Conservation (phyloP, 2,113 vertebrate genomes). For the Cryptomyrus ogoouensis region DNA sequence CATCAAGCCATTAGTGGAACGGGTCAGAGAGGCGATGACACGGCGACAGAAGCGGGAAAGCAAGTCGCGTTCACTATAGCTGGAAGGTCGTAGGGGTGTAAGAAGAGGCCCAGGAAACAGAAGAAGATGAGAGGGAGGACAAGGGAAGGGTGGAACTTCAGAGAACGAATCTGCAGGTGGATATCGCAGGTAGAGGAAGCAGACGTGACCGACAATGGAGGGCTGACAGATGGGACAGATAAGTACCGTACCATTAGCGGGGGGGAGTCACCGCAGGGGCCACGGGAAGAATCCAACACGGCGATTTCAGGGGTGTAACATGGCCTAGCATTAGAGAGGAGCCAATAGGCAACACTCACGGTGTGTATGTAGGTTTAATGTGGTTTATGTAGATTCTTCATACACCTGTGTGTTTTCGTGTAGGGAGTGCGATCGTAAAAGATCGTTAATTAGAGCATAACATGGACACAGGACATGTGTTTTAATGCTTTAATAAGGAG, state of each 20-base stretch:
- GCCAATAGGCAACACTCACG: not conserved
- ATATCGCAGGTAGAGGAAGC: not conserved
- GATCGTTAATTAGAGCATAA: not conserved
- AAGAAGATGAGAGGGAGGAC: not conserved
- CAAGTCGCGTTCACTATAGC: not conserved
- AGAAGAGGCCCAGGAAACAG: not conserved
- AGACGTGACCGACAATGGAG: not conserved
- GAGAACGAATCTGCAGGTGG: not conserved
- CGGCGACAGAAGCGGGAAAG: not conserved
- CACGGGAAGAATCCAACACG: not conserved
- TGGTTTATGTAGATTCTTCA: not conserved
- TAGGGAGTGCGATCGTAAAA: not conserved
- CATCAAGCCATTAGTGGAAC: not conserved
- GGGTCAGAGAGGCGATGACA: not conserved
- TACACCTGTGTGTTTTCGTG: not conserved
- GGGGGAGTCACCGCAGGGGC: not conserved
- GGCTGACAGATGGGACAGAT: not conserved
- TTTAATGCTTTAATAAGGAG: too few relatives aligned
- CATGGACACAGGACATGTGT: too few relatives aligned
- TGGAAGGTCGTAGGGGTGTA: not conserved
- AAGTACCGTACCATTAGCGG: not conserved
- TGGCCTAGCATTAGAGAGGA: not conserved
- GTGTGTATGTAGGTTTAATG: not conserved
- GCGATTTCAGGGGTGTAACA: not conserved
- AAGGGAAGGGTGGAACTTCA: not conserved